Percentiles rank a stretch among this genome's conserved stretches.
phyloP scores from a whole-genome alignment of 2,797 vertebrate genomes.

The Ibycter americanus region DNA sequence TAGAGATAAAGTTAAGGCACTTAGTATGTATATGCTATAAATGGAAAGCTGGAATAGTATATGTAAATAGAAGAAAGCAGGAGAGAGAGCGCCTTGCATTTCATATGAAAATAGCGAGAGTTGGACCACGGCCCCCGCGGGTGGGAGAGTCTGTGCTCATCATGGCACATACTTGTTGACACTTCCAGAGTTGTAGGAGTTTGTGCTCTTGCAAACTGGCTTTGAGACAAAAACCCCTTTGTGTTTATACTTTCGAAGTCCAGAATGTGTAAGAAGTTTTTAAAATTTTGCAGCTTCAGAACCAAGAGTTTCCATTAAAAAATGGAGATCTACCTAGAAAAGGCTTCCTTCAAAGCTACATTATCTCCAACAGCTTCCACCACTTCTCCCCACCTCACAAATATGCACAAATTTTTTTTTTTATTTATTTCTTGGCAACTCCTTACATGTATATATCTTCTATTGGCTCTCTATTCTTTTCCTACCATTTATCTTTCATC shows the following conservation, averaged over 20 bases:
- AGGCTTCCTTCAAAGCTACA: background rate
- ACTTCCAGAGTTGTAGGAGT: background rate
- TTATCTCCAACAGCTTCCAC: background rate
- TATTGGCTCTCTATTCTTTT: background rate
- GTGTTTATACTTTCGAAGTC: background rate
- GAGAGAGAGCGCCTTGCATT: background rate
- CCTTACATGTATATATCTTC: background rate
- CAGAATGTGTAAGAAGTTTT: background rate
- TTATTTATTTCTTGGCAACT: background rate
- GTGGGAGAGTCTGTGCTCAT: fast-evolving
- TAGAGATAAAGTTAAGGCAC: background rate
- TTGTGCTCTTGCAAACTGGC: background rate
- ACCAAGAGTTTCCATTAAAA: background rate
- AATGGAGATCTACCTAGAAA: background rate
- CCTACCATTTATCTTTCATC: constrained; percentile 23
- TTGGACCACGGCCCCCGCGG: background rate
- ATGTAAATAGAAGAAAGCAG: background rate
- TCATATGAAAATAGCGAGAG: background rate
- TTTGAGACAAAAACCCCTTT: background rate
- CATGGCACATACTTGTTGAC: background rate
- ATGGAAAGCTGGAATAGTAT: background rate
- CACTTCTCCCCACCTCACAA: background rate
- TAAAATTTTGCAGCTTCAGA: background rate
- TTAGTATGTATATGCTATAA: background rate
- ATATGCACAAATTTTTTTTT: background rate